Evolutionary conservation across 2,797 vertebrate species (phyloP).

Genomic region (Cottoperca gobio): DNA sequence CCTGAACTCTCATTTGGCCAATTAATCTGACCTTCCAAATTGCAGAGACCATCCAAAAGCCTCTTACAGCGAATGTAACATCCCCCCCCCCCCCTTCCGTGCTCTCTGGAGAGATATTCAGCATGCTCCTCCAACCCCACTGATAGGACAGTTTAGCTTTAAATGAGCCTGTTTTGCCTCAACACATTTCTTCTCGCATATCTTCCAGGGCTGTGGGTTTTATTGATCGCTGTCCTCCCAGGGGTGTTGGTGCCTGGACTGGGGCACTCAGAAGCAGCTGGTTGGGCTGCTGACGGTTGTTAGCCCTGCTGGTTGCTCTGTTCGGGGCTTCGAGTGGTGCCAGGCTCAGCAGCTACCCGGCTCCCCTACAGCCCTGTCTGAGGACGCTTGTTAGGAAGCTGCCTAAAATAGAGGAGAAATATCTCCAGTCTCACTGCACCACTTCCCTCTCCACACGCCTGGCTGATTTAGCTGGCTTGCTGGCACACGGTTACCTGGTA

Average conservation of each 20-base stretch:
- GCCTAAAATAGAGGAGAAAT: constrained; percentile 86
- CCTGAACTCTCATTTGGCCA: constrained; percentile 74
- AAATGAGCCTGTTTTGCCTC: constrained; percentile 83
- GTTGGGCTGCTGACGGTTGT: constrained; percentile 81
- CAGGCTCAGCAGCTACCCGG: constrained; percentile 80
- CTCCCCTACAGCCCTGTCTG: constrained; percentile 81
- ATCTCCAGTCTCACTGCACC: constrained; percentile 77
- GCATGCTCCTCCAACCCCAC: constrained; percentile 69
- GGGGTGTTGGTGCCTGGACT: constrained; percentile 72
- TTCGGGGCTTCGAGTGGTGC: constrained; percentile 80
- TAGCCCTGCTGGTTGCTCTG: constrained; percentile 80
- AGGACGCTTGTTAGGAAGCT: constrained; percentile 85
- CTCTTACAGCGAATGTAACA: constrained; percentile 61
- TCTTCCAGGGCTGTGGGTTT: constrained; percentile 79
- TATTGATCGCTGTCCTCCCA: constrained; percentile 79
- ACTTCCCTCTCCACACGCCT: constrained; percentile 67
- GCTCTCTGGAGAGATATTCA: constrained; percentile 70
- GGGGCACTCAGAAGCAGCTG: constrained; percentile 78
- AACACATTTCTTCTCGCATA: constrained; percentile 77
- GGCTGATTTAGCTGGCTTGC: constrained; percentile 68
- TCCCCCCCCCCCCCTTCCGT: constrained; percentile 55
- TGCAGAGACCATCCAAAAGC: constrained; percentile 67
- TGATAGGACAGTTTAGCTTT: constrained; percentile 81
- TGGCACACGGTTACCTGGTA: constrained; percentile 68
- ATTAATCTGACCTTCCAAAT: constrained; percentile 79